Conservation (phyloP, 2,113 vertebrate genomes). For the Stictonetta naevosa region DNA sequence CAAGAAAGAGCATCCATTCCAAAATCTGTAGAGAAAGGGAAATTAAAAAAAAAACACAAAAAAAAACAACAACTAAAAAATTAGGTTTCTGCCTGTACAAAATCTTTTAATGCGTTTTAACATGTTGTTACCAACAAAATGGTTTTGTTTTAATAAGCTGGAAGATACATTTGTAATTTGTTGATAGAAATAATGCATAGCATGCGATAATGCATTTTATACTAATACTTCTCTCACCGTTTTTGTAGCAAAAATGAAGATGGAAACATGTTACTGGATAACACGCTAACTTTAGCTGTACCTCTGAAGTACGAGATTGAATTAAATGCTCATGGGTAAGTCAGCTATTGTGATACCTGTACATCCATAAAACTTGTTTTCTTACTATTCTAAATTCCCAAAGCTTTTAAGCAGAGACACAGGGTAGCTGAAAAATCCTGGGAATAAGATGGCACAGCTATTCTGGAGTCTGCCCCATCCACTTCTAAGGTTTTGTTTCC, state of each 20-base stretch:
- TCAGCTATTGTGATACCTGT: neutral
- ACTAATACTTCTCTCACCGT: neutral
- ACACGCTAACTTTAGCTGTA: slow-evolving; percentile 76
- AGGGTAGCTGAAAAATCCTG: neutral
- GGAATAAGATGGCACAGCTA: neutral
- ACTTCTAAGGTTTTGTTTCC: neutral
- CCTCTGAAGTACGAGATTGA: slow-evolving; percentile 87
- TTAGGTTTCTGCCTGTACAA: neutral
- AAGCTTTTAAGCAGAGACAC: neutral
- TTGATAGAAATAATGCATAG: neutral
- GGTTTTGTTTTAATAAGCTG: neutral
- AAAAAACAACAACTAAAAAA: neutral
- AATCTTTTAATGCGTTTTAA: neutral
- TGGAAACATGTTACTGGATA: slow-evolving; percentile 75
- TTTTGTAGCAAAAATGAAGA: slow-evolving; percentile 85
- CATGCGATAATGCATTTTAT: neutral
- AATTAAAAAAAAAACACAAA: neutral
- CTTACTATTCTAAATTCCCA: neutral
- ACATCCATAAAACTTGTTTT: neutral
- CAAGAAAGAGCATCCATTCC: neutral
- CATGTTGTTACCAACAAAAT: neutral
- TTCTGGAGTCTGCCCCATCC: neutral
- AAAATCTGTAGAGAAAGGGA: neutral
- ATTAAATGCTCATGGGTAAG: slow-evolving; percentile 88
- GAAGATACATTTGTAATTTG: neutral